These are phyloP conservation scores for Horisme vitalbata DNA, from an alignment of 2,888 invertebrate species.

Conservation along the genomic window DNA sequence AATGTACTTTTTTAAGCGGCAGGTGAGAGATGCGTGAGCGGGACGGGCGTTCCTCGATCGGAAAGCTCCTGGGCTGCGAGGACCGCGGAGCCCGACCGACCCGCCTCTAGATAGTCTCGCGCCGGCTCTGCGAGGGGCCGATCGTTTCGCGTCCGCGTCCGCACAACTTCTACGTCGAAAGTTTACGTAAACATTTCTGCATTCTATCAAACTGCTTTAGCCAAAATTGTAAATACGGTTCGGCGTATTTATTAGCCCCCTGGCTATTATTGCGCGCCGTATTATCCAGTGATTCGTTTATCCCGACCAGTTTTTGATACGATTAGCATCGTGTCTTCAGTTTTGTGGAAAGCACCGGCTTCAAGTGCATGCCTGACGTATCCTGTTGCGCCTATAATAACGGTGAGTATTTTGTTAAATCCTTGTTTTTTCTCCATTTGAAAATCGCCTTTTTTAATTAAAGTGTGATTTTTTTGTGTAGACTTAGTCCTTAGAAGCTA, in stretches of 20 bases:
- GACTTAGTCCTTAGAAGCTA: no score
- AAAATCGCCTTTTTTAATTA: neutral
- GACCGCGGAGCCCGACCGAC: constrained; percentile 44
- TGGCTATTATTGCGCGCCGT: constrained; percentile 20
- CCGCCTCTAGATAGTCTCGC: constrained; percentile 60
- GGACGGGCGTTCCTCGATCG: constrained; percentile 53
- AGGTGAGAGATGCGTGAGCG: constrained; percentile 71
- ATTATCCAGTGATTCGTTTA: constrained; percentile 42
- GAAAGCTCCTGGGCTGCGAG: constrained; percentile 63
- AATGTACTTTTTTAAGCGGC: constrained; percentile 71
- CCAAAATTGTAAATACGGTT: constrained; percentile 42
- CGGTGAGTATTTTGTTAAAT: constrained; percentile 68
- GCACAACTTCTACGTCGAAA: constrained; percentile 59
- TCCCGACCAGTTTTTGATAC: constrained; percentile 45
- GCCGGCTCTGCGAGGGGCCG: constrained; percentile 62
- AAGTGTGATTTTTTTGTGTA: no score
- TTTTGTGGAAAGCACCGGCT: constrained; percentile 72
- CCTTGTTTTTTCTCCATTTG: neutral
- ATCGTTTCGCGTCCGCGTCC: constrained; percentile 49
- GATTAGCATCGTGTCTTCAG: constrained; percentile 56
- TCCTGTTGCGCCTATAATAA: constrained; percentile 76
- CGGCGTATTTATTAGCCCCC: constrained; percentile 33
- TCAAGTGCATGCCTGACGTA: constrained; percentile 63
- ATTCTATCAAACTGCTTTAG: constrained; percentile 41
- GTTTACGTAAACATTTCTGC: constrained; percentile 65